phyloP scores from a whole-genome alignment of 2,113 vertebrate species.

The Spilogale gracilis region DNA sequence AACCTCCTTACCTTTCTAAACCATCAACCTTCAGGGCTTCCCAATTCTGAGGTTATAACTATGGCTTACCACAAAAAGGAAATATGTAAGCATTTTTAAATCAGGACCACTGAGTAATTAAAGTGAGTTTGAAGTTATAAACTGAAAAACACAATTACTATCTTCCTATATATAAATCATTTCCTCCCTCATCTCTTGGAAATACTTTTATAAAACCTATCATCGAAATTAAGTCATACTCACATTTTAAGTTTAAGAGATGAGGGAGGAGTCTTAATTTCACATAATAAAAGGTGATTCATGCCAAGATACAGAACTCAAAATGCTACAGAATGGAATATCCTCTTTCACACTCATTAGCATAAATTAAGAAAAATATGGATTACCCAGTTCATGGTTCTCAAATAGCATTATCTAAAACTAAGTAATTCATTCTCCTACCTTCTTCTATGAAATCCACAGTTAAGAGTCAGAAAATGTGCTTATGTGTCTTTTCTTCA shows the following conservation, averaged over 20 bases:
- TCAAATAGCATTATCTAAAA: slow-evolving; percentile 63
- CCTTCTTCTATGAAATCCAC: not conserved
- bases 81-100: slow-evolving; percentile 61
- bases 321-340: slow-evolving; percentile 52
- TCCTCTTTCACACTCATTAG: slow-evolving; percentile 16
- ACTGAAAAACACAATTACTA: slow-evolving; percentile 46
- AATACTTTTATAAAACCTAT: slow-evolving; percentile 60
- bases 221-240: slow-evolving; percentile 47
- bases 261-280: slow-evolving; percentile 32
- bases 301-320: slow-evolving; percentile 48
- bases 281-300: slow-evolving; percentile 43
- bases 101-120: slow-evolving; percentile 20
- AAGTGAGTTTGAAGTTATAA: slow-evolving; percentile 61
- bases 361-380: slow-evolving; percentile 72
- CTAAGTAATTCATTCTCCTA: slow-evolving; percentile 50
- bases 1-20: slow-evolving; percentile 54
- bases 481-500: not conserved
- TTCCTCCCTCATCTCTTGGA: slow-evolving; percentile 25
- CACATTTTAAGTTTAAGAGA: slow-evolving; percentile 55
- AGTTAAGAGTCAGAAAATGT: slow-evolving; percentile 41
- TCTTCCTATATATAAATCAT: slow-evolving; percentile 42
- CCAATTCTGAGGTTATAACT: slow-evolving; percentile 35
- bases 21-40: slow-evolving; percentile 60
- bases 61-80: slow-evolving; percentile 39
- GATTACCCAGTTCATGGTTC: slow-evolving; percentile 40